A percentile compares a stretch with the other conserved stretches of the same genome.
Conservation (phyloP, 2,797 vertebrate species). For the Stomatorhinus walkeri region DNA sequence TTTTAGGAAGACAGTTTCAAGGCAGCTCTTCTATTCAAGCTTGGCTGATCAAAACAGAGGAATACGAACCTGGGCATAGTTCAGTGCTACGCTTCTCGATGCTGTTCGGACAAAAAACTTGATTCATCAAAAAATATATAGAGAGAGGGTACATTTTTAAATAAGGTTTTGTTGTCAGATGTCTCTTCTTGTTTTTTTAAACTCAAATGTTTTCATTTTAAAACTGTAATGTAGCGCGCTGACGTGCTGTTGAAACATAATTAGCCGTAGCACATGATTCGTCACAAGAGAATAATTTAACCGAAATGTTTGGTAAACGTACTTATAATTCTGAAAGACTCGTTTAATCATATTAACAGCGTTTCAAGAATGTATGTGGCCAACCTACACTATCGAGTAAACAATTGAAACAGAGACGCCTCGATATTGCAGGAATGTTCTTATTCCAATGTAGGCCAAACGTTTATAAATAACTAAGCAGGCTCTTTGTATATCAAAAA, state of each 20-base stretch:
- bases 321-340: background rate
- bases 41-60: slow-evolving; percentile 57
- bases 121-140: background rate
- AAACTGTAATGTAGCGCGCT: background rate
- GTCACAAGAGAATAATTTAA: background rate
- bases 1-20: slow-evolving; percentile 63
- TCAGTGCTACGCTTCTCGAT: slow-evolving; percentile 32
- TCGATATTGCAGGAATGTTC: background rate
- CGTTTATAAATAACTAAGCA: background rate
- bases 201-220: background rate
- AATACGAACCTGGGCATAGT: slow-evolving; percentile 43
- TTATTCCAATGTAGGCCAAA: background rate
- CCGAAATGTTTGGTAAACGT: background rate
- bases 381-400: background rate
- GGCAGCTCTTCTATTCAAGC: slow-evolving; percentile 49
- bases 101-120: background rate
- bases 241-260: background rate
- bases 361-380: background rate
- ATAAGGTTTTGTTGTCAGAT: background rate
- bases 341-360: background rate
- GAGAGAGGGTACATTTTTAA: background rate
- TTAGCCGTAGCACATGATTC: background rate
- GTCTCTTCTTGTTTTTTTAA: background rate
- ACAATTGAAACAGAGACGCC: background rate
- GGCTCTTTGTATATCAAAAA: background rate